phyloP scores from a whole-genome alignment of 2,888 invertebrate species.

The Plagodis pulveraria region DNA sequence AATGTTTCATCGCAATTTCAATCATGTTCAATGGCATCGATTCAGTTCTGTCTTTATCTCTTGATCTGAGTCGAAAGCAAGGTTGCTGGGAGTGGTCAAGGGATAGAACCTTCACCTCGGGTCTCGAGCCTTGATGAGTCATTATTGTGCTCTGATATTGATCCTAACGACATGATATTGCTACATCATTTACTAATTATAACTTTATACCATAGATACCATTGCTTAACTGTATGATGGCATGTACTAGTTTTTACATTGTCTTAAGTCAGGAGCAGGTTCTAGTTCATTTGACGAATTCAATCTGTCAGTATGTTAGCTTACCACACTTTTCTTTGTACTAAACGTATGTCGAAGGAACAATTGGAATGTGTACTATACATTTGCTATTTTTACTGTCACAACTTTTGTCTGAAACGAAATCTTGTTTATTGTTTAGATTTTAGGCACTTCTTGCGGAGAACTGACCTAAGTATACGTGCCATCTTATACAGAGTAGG shows the following conservation, averaged over 20 bases:
- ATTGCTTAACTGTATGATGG: slow-evolving; percentile 50
- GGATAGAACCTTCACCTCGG: slow-evolving; percentile 75
- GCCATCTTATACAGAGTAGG: background rate
- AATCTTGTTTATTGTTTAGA: background rate
- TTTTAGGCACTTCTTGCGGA: background rate
- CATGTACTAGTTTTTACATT: slow-evolving; percentile 35
- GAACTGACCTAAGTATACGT: background rate
- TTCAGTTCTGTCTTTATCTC: slow-evolving; percentile 61
- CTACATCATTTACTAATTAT: slow-evolving; percentile 71
- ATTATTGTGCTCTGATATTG: slow-evolving; percentile 68
- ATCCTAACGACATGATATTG: slow-evolving; percentile 64
- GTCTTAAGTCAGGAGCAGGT: slow-evolving; percentile 37
- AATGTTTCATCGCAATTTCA: slow-evolving; percentile 51
- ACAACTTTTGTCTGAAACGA: background rate
- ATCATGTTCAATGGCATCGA: slow-evolving; percentile 52
- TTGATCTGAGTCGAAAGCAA: slow-evolving; percentile 75
- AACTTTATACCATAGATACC: slow-evolving; percentile 48
- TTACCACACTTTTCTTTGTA: slow-evolving; percentile 12
- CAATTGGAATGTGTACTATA: too few relatives aligned
- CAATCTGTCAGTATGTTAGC: slow-evolving; percentile 16
- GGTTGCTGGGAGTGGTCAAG: slow-evolving; percentile 77
- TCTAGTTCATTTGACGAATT: slow-evolving; percentile 32
- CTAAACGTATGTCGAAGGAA: background rate
- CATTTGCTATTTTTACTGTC: too few relatives aligned
- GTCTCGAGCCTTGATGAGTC: slow-evolving; percentile 66